A percentile compares a stretch with the other conserved stretches of the same genome.
Evolutionary conservation across 2,113 vertebrate species (phyloP).

Genomic region (Hyperopisus bebe): DNA sequence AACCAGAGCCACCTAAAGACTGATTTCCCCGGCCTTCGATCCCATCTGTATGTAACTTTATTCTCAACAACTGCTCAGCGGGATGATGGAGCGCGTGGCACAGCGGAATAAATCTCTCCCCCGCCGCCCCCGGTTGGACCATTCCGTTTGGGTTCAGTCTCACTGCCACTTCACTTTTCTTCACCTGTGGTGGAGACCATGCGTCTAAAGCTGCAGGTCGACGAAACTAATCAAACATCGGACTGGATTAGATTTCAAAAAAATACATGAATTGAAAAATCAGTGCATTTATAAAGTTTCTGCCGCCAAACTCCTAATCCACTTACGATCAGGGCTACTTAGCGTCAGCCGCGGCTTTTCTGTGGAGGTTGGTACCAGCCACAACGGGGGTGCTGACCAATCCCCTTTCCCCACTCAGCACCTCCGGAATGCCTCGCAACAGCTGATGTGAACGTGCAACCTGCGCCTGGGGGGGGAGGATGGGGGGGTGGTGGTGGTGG

Average conservation of each 20-base stretch:
- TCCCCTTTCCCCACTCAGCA: background rate
- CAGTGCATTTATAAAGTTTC: conserved; percentile 43
- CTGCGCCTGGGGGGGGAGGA: background rate
- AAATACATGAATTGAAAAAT: background rate
- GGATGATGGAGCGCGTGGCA: background rate
- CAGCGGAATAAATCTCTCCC: background rate
- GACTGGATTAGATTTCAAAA: conserved; percentile 48
- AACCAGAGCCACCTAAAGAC: background rate
- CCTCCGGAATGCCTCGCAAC: background rate
- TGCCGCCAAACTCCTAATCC: conserved; percentile 63
- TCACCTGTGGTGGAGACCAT: conserved; percentile 7
- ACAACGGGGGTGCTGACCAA: background rate
- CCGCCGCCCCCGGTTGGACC: background rate
- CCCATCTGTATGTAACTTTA: background rate
- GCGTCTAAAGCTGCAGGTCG: conserved; percentile 40
- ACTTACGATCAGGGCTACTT: conserved; percentile 57
- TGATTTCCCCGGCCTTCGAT: background rate
- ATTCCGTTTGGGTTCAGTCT: background rate
- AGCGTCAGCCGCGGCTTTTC: conserved; percentile 32
- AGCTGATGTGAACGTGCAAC: no score
- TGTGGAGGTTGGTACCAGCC: conserved; percentile 25
- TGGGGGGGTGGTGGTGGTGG: background rate
- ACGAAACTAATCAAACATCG: conserved; percentile 51
- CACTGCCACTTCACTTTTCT: background rate
- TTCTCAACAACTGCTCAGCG: background rate